Evolutionary conservation across 1,140 invertebrate species (phyloP).

Genomic region (Drosophila tsacasi): DNA sequence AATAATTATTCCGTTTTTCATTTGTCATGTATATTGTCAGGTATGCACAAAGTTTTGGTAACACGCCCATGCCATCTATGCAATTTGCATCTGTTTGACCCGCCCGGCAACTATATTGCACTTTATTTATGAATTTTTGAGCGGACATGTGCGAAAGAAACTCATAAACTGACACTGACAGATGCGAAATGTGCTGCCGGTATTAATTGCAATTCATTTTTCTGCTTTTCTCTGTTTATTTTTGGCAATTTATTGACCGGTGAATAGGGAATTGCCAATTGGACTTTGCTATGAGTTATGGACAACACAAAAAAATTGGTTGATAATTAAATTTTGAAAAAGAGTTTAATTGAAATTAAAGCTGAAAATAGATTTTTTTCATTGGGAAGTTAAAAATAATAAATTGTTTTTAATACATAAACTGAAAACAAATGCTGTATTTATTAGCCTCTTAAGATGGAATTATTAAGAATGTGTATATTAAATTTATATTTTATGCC

Average conservation of each 20-base stretch:
- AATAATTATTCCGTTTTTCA: slow-evolving; percentile 47
- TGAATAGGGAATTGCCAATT: slow-evolving; percentile 12
- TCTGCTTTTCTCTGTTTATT: background rate
- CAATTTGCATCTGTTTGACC: slow-evolving; percentile 28
- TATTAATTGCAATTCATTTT: slow-evolving; percentile 49
- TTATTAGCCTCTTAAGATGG: too few relatives aligned
- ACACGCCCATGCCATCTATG: slow-evolving; percentile 27
- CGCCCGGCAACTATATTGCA: slow-evolving; percentile 40
- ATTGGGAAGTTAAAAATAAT: background rate
- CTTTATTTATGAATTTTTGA: slow-evolving; percentile 56
- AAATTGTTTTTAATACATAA: background rate
- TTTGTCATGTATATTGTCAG: slow-evolving; percentile 29
- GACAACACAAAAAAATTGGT: too few relatives aligned
- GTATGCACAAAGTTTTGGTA: slow-evolving; percentile 49
- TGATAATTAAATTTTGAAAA: slow-evolving; percentile 6
- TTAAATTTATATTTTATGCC: background rate
- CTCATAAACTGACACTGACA: slow-evolving; percentile 32
- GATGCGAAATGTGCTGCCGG: slow-evolving; percentile 23
- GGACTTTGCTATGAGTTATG: background rate
- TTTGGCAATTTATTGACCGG: slow-evolving; percentile 3
- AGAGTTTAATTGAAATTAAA: slow-evolving; percentile 2
- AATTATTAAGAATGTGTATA: background rate
- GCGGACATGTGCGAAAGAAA: slow-evolving; percentile 1
- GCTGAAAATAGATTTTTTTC: background rate
- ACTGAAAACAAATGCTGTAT: background rate